Conservation (phyloP, 2,113 vertebrate species). For the Sciurus niger region DNA sequence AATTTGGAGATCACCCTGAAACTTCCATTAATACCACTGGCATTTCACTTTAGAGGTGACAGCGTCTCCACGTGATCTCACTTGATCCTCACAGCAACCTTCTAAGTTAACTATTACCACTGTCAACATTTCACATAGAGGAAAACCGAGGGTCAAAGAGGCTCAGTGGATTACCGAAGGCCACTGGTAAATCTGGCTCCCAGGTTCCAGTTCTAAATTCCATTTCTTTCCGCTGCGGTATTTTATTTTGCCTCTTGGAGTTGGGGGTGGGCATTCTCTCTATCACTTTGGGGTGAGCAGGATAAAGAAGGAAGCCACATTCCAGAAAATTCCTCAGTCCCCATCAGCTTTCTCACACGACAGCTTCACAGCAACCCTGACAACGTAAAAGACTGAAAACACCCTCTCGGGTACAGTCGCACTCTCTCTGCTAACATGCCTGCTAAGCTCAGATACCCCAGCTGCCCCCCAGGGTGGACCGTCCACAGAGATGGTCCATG, state of each 20-base stretch:
- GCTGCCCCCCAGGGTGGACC: background rate
- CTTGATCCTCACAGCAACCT: background rate
- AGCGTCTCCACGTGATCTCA: background rate
- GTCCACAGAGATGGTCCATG: background rate
- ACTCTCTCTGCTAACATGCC: background rate
- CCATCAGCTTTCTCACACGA: background rate
- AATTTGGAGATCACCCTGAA: background rate
- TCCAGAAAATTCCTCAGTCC: background rate
- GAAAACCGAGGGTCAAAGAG: background rate
- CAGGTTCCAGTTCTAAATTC: background rate
- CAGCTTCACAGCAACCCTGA: background rate
- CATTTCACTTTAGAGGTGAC: background rate
- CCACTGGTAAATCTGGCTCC: background rate
- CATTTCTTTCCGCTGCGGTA: background rate
- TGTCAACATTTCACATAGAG: background rate
- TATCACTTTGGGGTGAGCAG: background rate
- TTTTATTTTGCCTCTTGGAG: background rate
- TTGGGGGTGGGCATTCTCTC: background rate
- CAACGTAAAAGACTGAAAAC: background rate
- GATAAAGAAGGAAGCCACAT: background rate
- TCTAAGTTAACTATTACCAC: background rate
- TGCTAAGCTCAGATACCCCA: background rate
- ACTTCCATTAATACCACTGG: background rate
- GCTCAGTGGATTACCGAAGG: background rate
- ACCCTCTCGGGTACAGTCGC: background rate